Evolutionary conservation across 2,797 vertebrate genomes (phyloP).

Genomic region (Otolemur crassicaudatus): DNA sequence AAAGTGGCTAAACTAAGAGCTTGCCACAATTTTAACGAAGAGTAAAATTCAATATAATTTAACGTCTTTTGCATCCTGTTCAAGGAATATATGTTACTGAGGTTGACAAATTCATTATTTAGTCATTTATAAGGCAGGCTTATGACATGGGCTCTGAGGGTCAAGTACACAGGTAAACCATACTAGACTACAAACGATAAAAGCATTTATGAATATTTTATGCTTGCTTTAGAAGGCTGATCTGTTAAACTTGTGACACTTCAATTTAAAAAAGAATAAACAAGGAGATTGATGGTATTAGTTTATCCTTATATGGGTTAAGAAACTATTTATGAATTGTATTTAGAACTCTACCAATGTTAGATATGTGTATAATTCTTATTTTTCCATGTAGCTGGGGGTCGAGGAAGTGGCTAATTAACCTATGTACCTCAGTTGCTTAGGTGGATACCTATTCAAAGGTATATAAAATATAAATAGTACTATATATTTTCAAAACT

Average conservation of each 20-base stretch:
- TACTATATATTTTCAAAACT: slow-evolving; percentile 86
- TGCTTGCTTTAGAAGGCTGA: slow-evolving; percentile 82
- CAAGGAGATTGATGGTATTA: slow-evolving; percentile 75
- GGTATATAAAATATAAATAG: slow-evolving; percentile 89
- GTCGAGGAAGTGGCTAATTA: slow-evolving; percentile 80
- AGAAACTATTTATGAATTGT: slow-evolving; percentile 74
- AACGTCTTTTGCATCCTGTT: slow-evolving; percentile 26
- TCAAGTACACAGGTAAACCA: slow-evolving; percentile 59
- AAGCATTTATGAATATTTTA: slow-evolving; percentile 79
- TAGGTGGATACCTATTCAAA: slow-evolving; percentile 86
- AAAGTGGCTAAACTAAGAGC: slow-evolving; percentile 51
- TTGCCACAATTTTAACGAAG: slow-evolving; percentile 54
- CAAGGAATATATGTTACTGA: slow-evolving; percentile 50
- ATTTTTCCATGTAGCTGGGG: slow-evolving; percentile 78
- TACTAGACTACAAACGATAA: slow-evolving; percentile 79
- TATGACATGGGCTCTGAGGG: slow-evolving; percentile 33
- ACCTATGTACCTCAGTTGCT: slow-evolving; percentile 84
- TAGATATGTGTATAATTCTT: slow-evolving; percentile 81
- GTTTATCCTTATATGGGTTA: slow-evolving; percentile 76
- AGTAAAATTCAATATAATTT: slow-evolving; percentile 46
- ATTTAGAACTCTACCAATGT: slow-evolving; percentile 76
- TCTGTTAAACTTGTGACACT: slow-evolving; percentile 79
- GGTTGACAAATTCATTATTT: slow-evolving; percentile 41
- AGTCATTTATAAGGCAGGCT: slow-evolving; percentile 67
- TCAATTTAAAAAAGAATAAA: slow-evolving; percentile 81